Percentiles rank a stretch among this genome's conserved stretches.
Conservation (phyloP, 2,888 invertebrate species). For the Harpalus rufipes region DNA sequence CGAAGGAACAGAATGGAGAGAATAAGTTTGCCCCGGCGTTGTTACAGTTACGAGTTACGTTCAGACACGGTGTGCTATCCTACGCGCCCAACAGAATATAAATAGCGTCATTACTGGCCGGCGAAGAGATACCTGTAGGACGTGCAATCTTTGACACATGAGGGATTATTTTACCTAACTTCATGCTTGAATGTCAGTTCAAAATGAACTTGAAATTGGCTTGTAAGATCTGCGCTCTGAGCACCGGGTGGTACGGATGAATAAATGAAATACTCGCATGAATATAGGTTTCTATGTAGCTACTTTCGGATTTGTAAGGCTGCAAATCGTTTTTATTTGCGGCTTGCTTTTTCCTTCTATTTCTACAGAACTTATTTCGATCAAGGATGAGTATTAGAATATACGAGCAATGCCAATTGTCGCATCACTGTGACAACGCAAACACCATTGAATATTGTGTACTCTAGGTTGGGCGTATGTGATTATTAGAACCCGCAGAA, state of each 20-base stretch:
- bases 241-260: neutral
- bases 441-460: too few species aligned
- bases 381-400: too few species aligned
- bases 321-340: neutral
- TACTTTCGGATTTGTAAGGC: neutral
- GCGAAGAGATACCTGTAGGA: slow-evolving; percentile 48
- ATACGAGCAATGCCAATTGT: too few species aligned
- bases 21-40: slow-evolving; percentile 13
- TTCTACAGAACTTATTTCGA: too few species aligned
- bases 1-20: neutral
- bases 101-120: slow-evolving; percentile 47
- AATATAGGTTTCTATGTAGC: neutral
- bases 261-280: slow-evolving; percentile 3
- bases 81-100: slow-evolving; percentile 43
- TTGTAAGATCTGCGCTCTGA: neutral
- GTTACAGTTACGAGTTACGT: slow-evolving; percentile 38
- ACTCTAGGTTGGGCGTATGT: too few species aligned
- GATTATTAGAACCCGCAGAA: too few species aligned
- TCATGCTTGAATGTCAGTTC: slow-evolving; percentile 41
- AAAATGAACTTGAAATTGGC: slow-evolving; percentile 50
- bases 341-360: too few species aligned
- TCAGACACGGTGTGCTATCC: neutral
- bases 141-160: slow-evolving; percentile 57
- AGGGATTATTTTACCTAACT: slow-evolving; percentile 58
- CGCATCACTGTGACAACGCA: too few species aligned